Evolutionary conservation across 2,888 invertebrate species (phyloP), one percentile per base, ranked within the genome.

Genomic region (Neoitamus cyanurus): DNA sequence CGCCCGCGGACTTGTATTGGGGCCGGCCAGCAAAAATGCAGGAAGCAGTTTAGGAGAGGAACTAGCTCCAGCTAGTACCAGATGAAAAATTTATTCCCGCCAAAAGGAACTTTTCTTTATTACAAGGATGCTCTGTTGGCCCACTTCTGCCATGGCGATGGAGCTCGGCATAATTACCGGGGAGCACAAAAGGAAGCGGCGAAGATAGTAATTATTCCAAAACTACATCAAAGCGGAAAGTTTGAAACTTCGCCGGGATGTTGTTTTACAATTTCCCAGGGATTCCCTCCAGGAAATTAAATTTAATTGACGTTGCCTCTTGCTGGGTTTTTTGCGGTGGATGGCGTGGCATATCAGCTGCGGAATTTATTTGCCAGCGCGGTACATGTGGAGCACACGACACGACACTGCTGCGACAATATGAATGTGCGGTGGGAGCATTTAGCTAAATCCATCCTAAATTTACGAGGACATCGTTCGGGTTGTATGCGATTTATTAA

Each of bases 261-360:
- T 30, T 48, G 78, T 78, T 78, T 37, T 78, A 78, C 78, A 78
- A 46, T 78, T 78, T 46, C 30, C 25, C 13, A 78, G 48, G 7
- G 31, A 78, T 48, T 78, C 46, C 31, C 78, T 78, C 30, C 9
- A 78, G 78, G 78, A 78, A 78, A 48, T 78, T 78, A 30, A 78
- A 78, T 78, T 78, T 78, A 78, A 78, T 78, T 78, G 78, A 46
- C 25, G 13, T 15, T 31, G 28, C 48, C 75, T 30, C 69, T 69
- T 1, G 46, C n/a, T 48, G 6, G 46, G 46, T 20, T 48, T 48
- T n/a, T 48, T 48, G n/a, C 46, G 20, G 46, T 6, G 34, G 34
- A n/a, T n/a, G 37, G 11, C 37, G 3, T 11, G 11, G 1, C 11
- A 37, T 37, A 37, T 37, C 37, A 13, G 37, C 11, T 37, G 6